Evolutionary conservation across 2,113 vertebrate genomes (phyloP), one percentile per base, ranked within the genome.

Genomic region (Scolopax mira): DNA sequence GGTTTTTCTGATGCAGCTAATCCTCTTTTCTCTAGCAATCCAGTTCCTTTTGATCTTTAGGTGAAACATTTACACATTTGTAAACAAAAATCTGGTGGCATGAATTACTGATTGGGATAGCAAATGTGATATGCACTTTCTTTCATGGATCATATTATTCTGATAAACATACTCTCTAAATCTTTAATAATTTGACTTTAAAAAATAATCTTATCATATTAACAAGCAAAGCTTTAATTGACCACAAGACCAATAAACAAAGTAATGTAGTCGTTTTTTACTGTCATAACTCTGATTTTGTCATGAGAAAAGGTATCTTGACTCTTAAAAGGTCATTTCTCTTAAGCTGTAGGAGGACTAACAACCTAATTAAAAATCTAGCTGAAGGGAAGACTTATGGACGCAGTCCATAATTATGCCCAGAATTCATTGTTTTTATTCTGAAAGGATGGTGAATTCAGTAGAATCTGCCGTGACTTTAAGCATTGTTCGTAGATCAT

Each of bases 361-460:
- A 73, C 54, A 42, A 95, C 62, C 58, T 85, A 91, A 93, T 96
- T 96, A 91, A 57, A 80, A 89, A 85, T 58, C 67, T 90, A 66
- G 54, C 41, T 96, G 84, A 96, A 93, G 57, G 61, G 61, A 92
- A 91, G 61, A 88, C 15, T 60, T 90, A 70, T 77, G 49, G 54
- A 80, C 18, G 69, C 31, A 22, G 46, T 73, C 30, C 23, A 57
- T 85, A 82, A 89, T 94, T 94, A 87, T 75, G 28, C 70, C 48
- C 72, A 44, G n/a, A 87, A 89, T 39, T 85, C 51, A 48, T 22
- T 82, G 15, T 2, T 75, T 85, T 82, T 94, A 65, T 75, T 93
- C 62, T 79, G 46, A 79, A 85, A 88, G 6, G 30, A 39, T 52
- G 27, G 57, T 84, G 52, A 81, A 52, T 39, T 79, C 70, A 24